Evolutionary conservation across 2,113 vertebrate genomes (phyloP).

Genomic region (Lepidothrix coronata): DNA sequence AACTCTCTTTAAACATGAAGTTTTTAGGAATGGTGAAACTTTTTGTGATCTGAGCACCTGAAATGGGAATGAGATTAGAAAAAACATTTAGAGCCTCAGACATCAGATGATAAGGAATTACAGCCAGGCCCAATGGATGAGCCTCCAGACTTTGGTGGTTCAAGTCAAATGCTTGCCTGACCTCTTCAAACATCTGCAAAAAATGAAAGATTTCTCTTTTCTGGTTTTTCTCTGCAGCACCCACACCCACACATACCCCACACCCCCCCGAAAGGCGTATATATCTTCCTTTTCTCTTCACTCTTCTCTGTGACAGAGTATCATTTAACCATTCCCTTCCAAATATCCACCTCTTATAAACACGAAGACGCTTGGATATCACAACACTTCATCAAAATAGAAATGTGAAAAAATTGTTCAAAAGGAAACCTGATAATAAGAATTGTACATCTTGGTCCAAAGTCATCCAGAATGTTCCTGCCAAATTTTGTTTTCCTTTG

Average conservation of each 20-base stretch:
- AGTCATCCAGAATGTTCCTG: not conserved
- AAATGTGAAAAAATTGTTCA: not conserved
- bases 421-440: not conserved
- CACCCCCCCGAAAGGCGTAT: not conserved
- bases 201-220: not conserved
- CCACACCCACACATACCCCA: rapidly evolving
- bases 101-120: not conserved
- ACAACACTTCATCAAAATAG: not conserved
- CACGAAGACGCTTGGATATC: not conserved
- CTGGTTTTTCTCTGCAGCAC: not conserved
- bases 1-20: not conserved
- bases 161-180: not conserved
- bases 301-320: not conserved
- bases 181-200: not conserved
- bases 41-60: not conserved
- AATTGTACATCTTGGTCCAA: not conserved
- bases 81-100: not conserved
- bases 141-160: not conserved
- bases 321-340: not conserved
- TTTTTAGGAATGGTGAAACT: not conserved
- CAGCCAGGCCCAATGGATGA: not conserved
- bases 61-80: not conserved
- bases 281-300: not conserved
- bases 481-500: not conserved
- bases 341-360: not conserved